Base-by-base conservation (phyloP, 2,888 invertebrate genomes). In the Oscheius myriophilus region DNA sequence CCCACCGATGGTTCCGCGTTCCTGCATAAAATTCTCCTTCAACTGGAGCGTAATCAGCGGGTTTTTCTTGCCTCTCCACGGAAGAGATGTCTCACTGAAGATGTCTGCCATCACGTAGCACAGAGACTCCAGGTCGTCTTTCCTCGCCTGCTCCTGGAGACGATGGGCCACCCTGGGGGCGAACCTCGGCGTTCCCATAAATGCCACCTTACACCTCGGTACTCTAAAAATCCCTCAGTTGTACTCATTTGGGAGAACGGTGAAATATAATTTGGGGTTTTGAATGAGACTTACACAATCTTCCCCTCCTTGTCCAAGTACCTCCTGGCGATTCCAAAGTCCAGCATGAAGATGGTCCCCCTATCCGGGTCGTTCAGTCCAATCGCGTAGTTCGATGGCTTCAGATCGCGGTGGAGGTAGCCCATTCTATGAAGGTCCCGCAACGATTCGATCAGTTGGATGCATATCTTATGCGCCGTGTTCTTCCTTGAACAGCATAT, bases 171-270 rank as follows among this genome's bases (percentile, higher is more conserved):
- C 72, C 3, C 75, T 51, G 11, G 72, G 58, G 0, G 75, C 72
- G 42, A 72, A 78, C 42, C 78, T 23, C 12, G 69, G 41, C 1
- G 78, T 78, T 52, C 78, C 78, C 51, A 78, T 54, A 42, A 78
- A 78, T 43, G 72, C 72, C 9, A 73, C 75, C 39, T 74, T 77
- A 45, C 63, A 67, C 25, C 76, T 26, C 0, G 71, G 73, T 16
- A 62, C 18, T 55, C 55, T 55, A 26, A 14, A 46, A 6, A 33
- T 3, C 33, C 33, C 33, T 33, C 33, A n/a, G n/a, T n/a, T n/a
- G n/a, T n/a, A n/a, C n/a, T n/a, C n/a, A n/a, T n/a, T n/a, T n/a
- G n/a, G n/a, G n/a, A n/a, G n/a, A n/a, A n/a, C n/a, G n/a, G n/a
- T n/a, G n/a, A n/a, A n/a, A n/a, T n/a, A n/a, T n/a, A n/a, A n/a